Percentiles rank a stretch among this genome's conserved stretches.
Conservation (phyloP, 2,888 invertebrate species). For the Lapara coniferarum region DNA sequence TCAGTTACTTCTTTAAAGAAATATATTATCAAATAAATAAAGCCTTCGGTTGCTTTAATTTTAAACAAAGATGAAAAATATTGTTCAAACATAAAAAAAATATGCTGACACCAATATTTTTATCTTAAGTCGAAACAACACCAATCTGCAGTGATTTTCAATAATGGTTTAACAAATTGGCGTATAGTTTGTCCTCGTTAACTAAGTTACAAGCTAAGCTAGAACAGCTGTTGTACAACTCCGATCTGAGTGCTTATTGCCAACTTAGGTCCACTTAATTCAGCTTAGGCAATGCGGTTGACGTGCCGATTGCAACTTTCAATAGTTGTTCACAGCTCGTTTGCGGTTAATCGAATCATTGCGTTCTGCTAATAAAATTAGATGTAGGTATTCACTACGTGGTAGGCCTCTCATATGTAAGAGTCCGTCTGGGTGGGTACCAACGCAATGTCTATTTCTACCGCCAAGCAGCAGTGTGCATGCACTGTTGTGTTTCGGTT, state of each 20-base stretch:
- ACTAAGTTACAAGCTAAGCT: neutral
- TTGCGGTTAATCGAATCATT: neutral
- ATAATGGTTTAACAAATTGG: neutral
- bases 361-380: neutral
- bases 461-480: no score
- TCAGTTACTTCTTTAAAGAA: no score
- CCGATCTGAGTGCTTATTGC: constrained; percentile 16
- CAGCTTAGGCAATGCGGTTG: constrained; percentile 19
- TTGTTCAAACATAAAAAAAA: no score
- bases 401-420: no score
- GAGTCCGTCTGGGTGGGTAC: no score
- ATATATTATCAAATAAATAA: no score
- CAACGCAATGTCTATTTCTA: no score
- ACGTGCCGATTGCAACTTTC: constrained; percentile 3
- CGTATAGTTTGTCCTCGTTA: neutral
- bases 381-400: no score
- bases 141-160: neutral
- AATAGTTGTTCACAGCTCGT: neutral
- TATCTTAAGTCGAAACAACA: neutral
- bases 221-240: constrained; percentile 14
- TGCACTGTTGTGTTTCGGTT: no score
- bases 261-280: constrained; percentile 19
- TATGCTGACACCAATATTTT: no score
- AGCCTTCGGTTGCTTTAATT: no score
- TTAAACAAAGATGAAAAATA: no score